phyloP scores from a whole-genome alignment of 1,140 invertebrate species.

The Eriocheir sinensis region DNA sequence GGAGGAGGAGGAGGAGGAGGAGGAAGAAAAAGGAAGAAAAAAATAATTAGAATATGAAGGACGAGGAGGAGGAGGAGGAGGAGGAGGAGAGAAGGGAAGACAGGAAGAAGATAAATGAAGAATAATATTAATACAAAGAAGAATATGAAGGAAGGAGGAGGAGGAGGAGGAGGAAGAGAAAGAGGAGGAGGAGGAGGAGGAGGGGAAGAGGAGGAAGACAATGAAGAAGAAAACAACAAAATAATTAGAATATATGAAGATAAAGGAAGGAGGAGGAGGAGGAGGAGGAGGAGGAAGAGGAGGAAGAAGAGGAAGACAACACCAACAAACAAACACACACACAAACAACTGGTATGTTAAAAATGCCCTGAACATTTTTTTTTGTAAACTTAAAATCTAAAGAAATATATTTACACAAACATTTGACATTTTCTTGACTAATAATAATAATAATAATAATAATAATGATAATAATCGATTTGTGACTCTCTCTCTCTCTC shows the following conservation, averaged over 20 bases:
- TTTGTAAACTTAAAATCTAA: too few relatives aligned
- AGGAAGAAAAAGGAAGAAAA: background rate
- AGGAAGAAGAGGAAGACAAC: too few relatives aligned
- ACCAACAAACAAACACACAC: too few relatives aligned
- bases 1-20: conserved; percentile 48
- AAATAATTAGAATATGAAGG: background rate
- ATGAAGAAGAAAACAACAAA: too few relatives aligned
- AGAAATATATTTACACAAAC: too few relatives aligned
- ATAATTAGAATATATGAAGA: background rate
- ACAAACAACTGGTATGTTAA: too few relatives aligned
- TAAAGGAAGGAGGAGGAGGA: background rate
- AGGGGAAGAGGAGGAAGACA: background rate
- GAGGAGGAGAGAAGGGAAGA: background rate
- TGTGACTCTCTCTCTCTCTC: too few relatives aligned
- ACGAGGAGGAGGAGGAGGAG: background rate
- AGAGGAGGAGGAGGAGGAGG: background rate
- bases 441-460: too few relatives aligned
- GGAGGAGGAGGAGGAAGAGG: too few relatives aligned
- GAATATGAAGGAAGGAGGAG: background rate
- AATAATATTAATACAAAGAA: background rate
- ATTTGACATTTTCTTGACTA: too few relatives aligned
- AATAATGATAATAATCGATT: too few relatives aligned
- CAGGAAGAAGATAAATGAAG: background rate
- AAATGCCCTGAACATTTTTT: too few relatives aligned
- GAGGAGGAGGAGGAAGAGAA: background rate